A percentile compares a stretch with the other conserved stretches of the same genome.
phyloP scores from a whole-genome alignment of 23 tunicate genomes.

The Botrylloides violaceus region DNA sequence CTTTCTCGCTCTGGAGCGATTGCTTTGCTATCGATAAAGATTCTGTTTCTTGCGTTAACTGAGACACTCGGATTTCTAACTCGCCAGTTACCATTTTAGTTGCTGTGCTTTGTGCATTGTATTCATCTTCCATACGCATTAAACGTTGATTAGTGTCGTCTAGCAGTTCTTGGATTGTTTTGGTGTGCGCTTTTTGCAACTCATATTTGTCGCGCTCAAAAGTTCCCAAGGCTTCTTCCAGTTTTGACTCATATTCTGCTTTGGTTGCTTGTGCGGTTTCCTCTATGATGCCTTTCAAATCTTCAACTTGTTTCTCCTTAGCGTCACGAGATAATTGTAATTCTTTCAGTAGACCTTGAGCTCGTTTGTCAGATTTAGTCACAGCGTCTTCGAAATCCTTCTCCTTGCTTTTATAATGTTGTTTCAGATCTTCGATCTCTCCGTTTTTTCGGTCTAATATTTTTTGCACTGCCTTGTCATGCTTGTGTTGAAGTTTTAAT shows the following conservation, averaged over 20 bases:
- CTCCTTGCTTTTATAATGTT: conserved; percentile 66
- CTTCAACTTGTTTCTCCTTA: conserved; percentile 65
- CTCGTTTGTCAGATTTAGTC: conserved; percentile 62
- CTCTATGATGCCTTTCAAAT: conserved; percentile 38
- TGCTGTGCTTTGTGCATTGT: conserved; percentile 70
- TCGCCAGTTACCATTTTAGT: conserved; percentile 72
- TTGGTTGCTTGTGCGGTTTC: conserved; percentile 42
- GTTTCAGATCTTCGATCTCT: conserved; percentile 81
- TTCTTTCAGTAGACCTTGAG: conserved; percentile 43
- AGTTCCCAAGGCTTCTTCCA: conserved; percentile 23
- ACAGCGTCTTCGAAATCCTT: conserved; percentile 52
- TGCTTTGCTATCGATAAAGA: conserved; percentile 42
- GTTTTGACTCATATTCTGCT: conserved; percentile 69
- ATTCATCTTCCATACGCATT: conserved; percentile 74
- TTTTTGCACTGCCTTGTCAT: conserved; percentile 81
- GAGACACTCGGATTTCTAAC: conserved; percentile 56
- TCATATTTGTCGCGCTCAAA: conserved; percentile 88
- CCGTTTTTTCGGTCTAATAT: conserved; percentile 70
- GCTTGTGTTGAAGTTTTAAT: conserved; percentile 74
- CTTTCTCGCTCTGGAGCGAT: conserved; percentile 36
- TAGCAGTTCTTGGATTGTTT: conserved; percentile 74
- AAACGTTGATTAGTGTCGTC: conserved; percentile 85
- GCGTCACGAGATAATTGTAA: conserved; percentile 41
- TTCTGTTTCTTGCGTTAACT: conserved; percentile 79
- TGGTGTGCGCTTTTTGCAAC: conserved; percentile 83